Evolutionary conservation across 2,113 vertebrate species (phyloP), one percentile per base, ranked within the genome.

Genomic region (Aythya baeri): DNA sequence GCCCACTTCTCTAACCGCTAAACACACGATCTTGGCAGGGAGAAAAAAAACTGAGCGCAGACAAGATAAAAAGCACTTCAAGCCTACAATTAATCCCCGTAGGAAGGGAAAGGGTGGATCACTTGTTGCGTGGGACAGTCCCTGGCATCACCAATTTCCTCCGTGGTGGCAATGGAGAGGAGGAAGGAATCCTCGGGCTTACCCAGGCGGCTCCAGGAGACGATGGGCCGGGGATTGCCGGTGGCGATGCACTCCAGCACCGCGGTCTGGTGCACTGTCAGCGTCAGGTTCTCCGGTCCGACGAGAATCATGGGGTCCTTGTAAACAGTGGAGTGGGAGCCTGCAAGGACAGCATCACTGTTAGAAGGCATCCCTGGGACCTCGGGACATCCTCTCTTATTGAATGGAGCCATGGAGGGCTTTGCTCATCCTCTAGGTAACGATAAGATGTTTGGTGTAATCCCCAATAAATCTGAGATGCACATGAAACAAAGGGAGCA

Each of bases 161-260:
- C 17, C 0, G 0, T 0, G 8, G 68, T 23, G 29, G 58, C 68
- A 70, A 34, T 1, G 52, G 80, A 65, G 71, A 87, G 77, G 31
- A 70, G 43, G 52, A 49, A 49, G 80, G 13, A 57, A 74, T 29
- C 21, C 78, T 46, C 44, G 44, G 50, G 88, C 99, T 99, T 98
- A 99, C 99, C 99, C 49, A 99, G 98, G 94, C 99, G 99, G 97
- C 99, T 99, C 99, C 99, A 99, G 89, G 99, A 99, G 87, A 99
- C 99, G 43, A 99, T 99, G 91, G 99, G 99, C n/a, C 98, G 98
- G 20, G 99, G 99, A 94, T 99, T 99, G 92, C 99, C 99, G 0
- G 99, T 99, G n/a, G 99, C 99, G 62, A 99, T 98, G 75, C 99
- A 99, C 96, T 99, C 99, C 96, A 99, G 98, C 95, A 99, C 99